A percentile compares a stretch with the other conserved stretches of the same genome.
Evolutionary conservation across 2,797 vertebrate genomes (phyloP).

Genomic region (Oceanodroma leucorhoa): DNA sequence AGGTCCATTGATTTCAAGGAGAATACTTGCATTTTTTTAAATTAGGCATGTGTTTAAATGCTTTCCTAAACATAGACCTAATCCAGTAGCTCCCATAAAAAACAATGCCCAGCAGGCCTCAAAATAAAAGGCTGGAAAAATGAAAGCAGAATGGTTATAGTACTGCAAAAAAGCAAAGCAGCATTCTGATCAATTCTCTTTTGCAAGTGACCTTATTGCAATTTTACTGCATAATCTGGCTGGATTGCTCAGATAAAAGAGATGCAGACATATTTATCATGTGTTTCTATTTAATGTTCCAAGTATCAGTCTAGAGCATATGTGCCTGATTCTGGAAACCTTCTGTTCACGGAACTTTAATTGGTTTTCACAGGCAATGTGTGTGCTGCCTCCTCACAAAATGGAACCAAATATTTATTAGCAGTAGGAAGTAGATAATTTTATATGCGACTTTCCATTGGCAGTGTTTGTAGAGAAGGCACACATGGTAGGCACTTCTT

Average conservation of each 20-base stretch:
- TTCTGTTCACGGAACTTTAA: neutral
- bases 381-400: neutral
- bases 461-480: neutral
- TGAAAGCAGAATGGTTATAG: neutral
- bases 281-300: neutral
- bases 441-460: neutral
- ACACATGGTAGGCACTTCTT: neutral
- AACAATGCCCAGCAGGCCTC: neutral
- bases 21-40: neutral
- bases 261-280: neutral
- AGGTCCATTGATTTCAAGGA: neutral
- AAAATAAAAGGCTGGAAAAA: neutral
- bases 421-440: neutral
- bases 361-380: neutral
- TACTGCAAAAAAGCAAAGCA: neutral
- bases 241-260: neutral
- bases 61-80: neutral
- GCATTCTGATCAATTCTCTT: neutral
- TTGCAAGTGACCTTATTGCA: neutral
- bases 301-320: neutral
- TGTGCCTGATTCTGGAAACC: neutral
- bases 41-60: neutral
- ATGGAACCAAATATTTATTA: constrained; percentile 13
- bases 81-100: neutral
- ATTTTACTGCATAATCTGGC: neutral